Evolutionary conservation across 2,888 invertebrate species (phyloP), one percentile per base, ranked within the genome.

Genomic region (Automeris io): DNA sequence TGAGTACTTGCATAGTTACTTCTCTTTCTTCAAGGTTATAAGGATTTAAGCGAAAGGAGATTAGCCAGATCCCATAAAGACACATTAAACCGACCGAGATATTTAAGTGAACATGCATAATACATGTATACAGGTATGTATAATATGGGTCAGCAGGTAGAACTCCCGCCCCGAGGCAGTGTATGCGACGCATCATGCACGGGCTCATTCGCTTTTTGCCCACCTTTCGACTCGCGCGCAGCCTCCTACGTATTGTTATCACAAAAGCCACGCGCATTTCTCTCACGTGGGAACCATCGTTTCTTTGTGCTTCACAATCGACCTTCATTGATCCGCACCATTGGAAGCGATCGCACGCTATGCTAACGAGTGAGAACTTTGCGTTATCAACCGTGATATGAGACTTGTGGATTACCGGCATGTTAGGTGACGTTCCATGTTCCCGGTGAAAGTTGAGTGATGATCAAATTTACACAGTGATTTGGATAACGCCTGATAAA

Each of bases 141-240:
- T 55, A 67, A 82, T 79, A 82, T 82, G 77, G 83, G 83, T 76
- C 69, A 79, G 78, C 82, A 82, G 85, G 83, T 82, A 81, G 48
- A 67, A 57, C 39, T 39, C 26, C 50, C 48, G 35, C 45, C 40
- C 40, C 42, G 35, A 34, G 18, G 39, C 22, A 11, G 42, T 41
- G 41, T 47, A 40, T 45, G 57, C 49, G 61, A 64, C 60, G 61
- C 64, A 48, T 50, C 61, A 55, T 46, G 54, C 40, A 46, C 56
- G 65, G 67, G 71, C 71, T 78, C 81, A 82, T 82, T 83, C 81
- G 71, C 78, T 85, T 85, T 86, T 86, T 86, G 83, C 80, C 73
- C 73, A 76, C 85, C 85, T 86, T 83, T 85, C 85, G 78, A 82
- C 78, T 72, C 81, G 68, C 79, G 80, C 83, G 85, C 82, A 81